Percentiles rank a stretch among this genome's conserved stretches.
Conservation (phyloP, 2,113 vertebrate genomes). For the Vireo altiloquus region DNA sequence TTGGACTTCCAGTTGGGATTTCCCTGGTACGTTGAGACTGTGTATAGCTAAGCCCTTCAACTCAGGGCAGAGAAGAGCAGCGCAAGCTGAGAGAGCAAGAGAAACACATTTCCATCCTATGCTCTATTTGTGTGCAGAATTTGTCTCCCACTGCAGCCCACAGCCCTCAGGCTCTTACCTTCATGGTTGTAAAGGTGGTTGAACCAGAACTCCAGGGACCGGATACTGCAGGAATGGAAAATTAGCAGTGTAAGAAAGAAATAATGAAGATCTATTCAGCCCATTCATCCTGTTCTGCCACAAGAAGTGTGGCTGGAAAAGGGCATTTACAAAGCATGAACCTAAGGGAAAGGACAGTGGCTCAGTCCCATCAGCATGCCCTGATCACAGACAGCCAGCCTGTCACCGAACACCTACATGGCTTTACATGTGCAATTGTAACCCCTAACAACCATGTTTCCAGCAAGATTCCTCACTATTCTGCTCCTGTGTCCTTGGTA, state of each 20-base stretch:
- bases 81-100: neutral
- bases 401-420: neutral
- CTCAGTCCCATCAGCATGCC: neutral
- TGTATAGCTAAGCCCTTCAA: neutral
- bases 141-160: neutral
- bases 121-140: neutral
- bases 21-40: neutral
- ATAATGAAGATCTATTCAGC: neutral
- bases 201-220: conserved; percentile 97
- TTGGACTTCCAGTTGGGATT: neutral
- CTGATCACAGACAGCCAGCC: neutral
- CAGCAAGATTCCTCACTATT: neutral
- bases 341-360: neutral
- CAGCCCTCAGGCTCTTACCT: conserved; percentile 74
- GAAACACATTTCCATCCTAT: too few species aligned
- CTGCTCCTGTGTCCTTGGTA: neutral
- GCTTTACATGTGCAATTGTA: neutral
- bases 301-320: neutral
- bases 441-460: neutral
- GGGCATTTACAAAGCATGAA: neutral
- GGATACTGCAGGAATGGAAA: conserved; percentile 76
- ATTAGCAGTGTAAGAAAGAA: neutral
- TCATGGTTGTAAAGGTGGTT: conserved; percentile 93
- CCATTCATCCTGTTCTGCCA: neutral
- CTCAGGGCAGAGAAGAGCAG: neutral